Base-by-base conservation (phyloP, 2,888 invertebrate species). In the Eurois occulta region DNA sequence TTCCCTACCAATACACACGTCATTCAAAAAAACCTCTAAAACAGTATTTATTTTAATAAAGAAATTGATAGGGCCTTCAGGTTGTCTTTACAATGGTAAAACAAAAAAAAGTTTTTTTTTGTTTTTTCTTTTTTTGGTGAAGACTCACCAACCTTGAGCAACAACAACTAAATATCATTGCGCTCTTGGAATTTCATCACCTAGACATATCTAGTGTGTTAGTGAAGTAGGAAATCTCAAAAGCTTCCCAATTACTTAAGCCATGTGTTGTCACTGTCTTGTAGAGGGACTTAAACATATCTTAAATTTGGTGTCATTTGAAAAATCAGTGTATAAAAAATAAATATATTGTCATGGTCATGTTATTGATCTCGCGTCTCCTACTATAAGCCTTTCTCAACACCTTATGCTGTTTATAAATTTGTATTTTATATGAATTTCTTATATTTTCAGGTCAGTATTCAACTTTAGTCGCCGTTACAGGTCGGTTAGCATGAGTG, bases 371-470 rank as follows among this genome's bases (percentile, higher is more conserved):
- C 2, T 46, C 21, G 32, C 32, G 24, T 13, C 46, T 46, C 21
- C 18, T 28, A 28, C 32, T 18, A 18, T 16, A 21, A 21, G 18
- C 1, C 1, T 55, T 8, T 60, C 0, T 69, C 1, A 38, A 21
- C 11, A 21, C 7, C 21, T 24, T 43, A 4, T 32, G 16, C 2
- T 67, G 6, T 71, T n/a, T 62, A 10, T 77, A 52, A 5, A n/a
- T 32, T n/a, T 74, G 48, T 72, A n/a, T 60, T 83, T 81, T 73
- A 71, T 74, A 16, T 69, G 11, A 21, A 78, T 73, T 86, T 86
- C 73, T 90, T 91, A 72, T 90, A 78, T 87, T 93, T 93, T 82
- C 94, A 94, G 94, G 94, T 94, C 90, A 88, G 94, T 94, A 84
- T 82, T 43, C 82, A 85, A 79, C 80, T 68, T 48, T 75, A 72